These are phyloP conservation scores for Macrosoma leucophasiata DNA, from an alignment of 2,888 invertebrate genomes.

Conservation along the genomic window DNA sequence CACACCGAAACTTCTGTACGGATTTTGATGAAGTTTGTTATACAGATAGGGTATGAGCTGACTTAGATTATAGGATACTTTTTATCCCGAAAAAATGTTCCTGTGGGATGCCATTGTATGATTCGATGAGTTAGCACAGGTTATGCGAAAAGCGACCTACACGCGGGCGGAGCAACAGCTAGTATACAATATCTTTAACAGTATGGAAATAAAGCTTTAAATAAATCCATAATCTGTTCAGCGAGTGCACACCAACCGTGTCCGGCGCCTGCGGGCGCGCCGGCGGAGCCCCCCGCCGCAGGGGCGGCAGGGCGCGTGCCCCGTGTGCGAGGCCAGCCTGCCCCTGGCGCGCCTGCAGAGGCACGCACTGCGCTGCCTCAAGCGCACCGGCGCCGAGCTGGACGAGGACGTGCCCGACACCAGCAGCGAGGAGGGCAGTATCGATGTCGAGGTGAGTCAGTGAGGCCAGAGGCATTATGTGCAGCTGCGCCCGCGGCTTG, in stretches of 20 bases:
- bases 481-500: too few relatives aligned
- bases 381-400: constrained; percentile 54
- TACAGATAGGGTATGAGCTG: too few relatives aligned
- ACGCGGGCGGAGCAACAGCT: too few relatives aligned
- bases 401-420: constrained; percentile 76
- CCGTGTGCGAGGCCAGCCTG: constrained; percentile 85
- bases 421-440: constrained; percentile 82
- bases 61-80: too few relatives aligned
- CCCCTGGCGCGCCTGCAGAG: constrained; percentile 79
- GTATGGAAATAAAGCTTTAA: too few relatives aligned
- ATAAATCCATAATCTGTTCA: constrained; percentile 33
- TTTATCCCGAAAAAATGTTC: too few relatives aligned
- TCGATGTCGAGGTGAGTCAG: constrained; percentile 82
- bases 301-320: constrained; percentile 78
- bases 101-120: too few relatives aligned
- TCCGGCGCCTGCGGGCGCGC: constrained; percentile 45
- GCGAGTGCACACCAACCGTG: constrained; percentile 58
- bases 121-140: too few relatives aligned
- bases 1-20: too few relatives aligned
- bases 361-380: constrained; percentile 80
- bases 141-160: too few relatives aligned
- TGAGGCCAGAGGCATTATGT: background rate
- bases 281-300: constrained; percentile 55
- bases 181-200: too few relatives aligned
- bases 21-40: too few relatives aligned